Percentiles rank a stretch among this genome's conserved stretches.
These are phyloP conservation scores for Rhinopomastus cyanomelas DNA, from an alignment of 2,113 vertebrate species.

Conservation along the genomic window DNA sequence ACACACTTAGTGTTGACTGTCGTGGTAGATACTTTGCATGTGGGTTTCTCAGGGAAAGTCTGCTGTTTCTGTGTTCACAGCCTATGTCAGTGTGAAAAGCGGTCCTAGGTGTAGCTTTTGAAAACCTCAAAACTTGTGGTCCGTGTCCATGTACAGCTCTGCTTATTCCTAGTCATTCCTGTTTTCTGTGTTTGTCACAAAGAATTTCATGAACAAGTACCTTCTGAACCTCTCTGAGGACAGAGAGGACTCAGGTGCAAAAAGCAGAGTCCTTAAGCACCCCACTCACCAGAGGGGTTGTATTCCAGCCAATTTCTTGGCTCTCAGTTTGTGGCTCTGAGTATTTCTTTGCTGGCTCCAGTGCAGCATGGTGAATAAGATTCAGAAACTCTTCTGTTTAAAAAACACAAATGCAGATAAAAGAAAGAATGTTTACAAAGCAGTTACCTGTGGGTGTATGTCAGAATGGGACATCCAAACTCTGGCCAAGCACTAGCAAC, in stretches of 20 bases:
- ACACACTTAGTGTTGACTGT: background rate
- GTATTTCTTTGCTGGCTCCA: constrained; percentile 85
- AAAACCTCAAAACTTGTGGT: background rate
- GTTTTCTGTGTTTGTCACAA: background rate
- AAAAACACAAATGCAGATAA: background rate
- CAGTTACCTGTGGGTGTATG: background rate
- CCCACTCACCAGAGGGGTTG: constrained; percentile 81
- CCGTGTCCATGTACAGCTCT: background rate
- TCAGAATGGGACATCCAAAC: background rate
- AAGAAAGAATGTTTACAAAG: background rate
- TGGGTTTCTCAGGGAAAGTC: background rate
- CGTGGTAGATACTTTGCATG: background rate
- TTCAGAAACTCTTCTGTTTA: constrained; percentile 80
- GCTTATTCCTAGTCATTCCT: background rate
- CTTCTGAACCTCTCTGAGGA: background rate
- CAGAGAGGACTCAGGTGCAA: no score
- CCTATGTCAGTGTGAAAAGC: background rate
- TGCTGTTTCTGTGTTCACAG: background rate
- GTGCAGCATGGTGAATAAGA: constrained; percentile 73
- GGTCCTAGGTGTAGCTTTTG: background rate
- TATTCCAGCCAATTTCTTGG: constrained; percentile 90
- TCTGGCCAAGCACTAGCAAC: background rate
- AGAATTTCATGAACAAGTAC: background rate
- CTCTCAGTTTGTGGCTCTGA: constrained; percentile 82
- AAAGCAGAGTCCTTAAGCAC: background rate